A percentile compares a stretch with the other conserved stretches of the same genome.
Conservation (phyloP, 2,113 vertebrate genomes). For the Myiozetetes cayanensis region DNA sequence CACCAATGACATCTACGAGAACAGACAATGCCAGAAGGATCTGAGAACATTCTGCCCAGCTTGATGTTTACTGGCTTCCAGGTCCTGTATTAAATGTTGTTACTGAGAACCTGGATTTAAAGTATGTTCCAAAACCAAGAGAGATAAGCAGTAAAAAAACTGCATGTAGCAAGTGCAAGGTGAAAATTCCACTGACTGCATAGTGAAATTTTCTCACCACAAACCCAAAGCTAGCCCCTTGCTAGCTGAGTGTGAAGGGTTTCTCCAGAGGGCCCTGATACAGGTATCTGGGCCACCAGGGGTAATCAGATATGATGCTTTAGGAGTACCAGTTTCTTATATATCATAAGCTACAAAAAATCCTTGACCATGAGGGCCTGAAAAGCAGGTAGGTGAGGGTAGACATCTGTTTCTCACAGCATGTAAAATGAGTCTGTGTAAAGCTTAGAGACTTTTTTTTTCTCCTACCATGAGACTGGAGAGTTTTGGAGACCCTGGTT, state of each 20-base stretch:
- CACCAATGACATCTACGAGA: neutral
- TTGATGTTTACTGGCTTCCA: neutral
- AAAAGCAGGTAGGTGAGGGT: neutral
- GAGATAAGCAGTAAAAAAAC: neutral
- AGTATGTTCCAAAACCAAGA: neutral
- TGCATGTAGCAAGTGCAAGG: neutral
- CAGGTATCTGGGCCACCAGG: neutral
- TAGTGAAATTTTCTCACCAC: neutral
- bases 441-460: neutral
- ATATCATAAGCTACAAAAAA: neutral
- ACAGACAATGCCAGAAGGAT: neutral
- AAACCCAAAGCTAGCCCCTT: neutral
- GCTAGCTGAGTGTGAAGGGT: neutral
- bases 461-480: neutral
- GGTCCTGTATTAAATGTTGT: neutral
- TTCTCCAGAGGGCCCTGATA: neutral
- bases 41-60: neutral
- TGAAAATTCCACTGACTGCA: neutral
- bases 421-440: neutral
- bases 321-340: neutral
- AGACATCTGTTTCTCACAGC: neutral
- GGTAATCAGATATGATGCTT: neutral
- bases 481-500: accelerated
- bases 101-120: neutral
- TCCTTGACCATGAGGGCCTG: neutral